These are phyloP conservation scores for Lumbricus terrestris DNA, from an alignment of 2,888 invertebrate species.

Conservation along the genomic window DNA sequence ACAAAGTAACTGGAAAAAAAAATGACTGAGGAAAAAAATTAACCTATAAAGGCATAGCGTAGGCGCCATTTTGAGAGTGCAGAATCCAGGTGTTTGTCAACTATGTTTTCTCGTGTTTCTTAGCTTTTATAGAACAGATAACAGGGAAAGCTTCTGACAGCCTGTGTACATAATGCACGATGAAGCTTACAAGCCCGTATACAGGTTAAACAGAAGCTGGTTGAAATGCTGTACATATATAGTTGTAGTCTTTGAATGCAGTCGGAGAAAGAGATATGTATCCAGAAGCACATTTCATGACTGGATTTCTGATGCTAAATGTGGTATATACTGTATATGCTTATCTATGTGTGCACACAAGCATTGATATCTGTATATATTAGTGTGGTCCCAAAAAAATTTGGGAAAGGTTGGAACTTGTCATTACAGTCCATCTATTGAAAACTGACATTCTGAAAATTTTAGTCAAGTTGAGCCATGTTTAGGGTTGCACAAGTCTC, in stretches of 20 bases:
- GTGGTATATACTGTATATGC: not conserved
- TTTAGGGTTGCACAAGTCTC: too few species aligned
- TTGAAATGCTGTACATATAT: not conserved
- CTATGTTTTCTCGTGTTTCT: not conserved
- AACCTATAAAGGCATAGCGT: not conserved
- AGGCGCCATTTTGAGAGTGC: not conserved
- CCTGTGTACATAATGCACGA: not conserved
- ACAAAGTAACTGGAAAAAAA: not conserved
- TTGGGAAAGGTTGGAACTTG: too few species aligned
- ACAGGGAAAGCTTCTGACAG: not conserved
- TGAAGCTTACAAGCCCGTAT: not conserved
- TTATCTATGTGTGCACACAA: too few species aligned
- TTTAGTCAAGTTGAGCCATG: too few species aligned
- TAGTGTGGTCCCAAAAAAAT: too few species aligned
- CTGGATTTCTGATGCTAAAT: not conserved
- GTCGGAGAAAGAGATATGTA: not conserved
- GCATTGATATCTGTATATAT: too few species aligned
- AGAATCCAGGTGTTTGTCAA: not conserved
- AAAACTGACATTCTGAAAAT: too few species aligned
- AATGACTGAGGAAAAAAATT: not conserved
- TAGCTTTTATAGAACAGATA: not conserved
- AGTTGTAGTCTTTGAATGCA: not conserved
- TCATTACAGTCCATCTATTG: too few species aligned
- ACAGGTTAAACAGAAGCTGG: not conserved
- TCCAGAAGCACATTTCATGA: not conserved